phyloP scores from a whole-genome alignment of 2,113 vertebrate genomes.

The Phalacrocorax aristotelis region DNA sequence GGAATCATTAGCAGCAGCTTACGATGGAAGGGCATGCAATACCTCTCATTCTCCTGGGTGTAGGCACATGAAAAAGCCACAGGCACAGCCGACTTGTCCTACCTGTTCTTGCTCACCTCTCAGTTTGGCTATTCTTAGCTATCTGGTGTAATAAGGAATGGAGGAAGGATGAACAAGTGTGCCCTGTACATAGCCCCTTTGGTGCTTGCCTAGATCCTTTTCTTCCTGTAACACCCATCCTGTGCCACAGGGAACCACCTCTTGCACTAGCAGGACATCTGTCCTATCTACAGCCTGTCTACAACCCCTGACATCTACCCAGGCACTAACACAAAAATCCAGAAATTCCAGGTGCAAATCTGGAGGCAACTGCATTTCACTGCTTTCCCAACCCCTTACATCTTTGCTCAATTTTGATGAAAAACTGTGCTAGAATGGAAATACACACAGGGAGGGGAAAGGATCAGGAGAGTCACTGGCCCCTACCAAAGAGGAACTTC shows the following conservation, averaged over 20 bases:
- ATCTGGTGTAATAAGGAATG: background rate
- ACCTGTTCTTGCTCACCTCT: conserved; percentile 8
- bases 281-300: background rate
- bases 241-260: background rate
- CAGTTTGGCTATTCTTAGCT: background rate
- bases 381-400: background rate
- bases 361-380: background rate
- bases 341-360: background rate
- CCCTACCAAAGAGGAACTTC: background rate
- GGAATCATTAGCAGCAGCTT: conserved; percentile 24
- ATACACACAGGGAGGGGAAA: background rate
- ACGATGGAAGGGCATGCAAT: background rate
- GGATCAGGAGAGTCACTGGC: background rate
- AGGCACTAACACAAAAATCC: background rate
- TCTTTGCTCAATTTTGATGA: background rate
- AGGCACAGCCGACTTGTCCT: conserved; percentile 37
- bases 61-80: conserved; percentile 9
- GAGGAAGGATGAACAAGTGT: background rate
- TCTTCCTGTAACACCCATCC: too few species aligned
- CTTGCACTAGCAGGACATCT: background rate
- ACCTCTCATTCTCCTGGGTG: background rate
- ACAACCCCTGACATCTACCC: background rate
- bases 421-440: background rate
- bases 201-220: background rate
- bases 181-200: background rate